phyloP scores from a whole-genome alignment of 1,140 invertebrate genomes.

The Antheraea pernyi region DNA sequence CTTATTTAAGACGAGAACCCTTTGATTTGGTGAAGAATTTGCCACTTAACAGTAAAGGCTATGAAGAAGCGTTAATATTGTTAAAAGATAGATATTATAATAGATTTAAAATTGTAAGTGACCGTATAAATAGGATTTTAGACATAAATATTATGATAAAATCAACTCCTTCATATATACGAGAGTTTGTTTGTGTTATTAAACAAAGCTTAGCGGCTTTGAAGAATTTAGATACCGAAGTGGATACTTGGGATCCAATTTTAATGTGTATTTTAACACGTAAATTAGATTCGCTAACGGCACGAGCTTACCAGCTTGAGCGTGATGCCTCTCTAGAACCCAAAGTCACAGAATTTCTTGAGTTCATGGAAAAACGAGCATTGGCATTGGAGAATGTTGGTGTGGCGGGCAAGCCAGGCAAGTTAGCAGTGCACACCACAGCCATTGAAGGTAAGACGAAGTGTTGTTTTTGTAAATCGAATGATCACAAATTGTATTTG shows the following conservation, averaged over 20 bases:
- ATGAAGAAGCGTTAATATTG: no score
- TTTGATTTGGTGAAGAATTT: no score
- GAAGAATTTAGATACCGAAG: background rate
- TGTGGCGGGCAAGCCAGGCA: background rate
- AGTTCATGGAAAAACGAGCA: conserved; percentile 8
- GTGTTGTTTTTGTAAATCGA: conserved; percentile 6
- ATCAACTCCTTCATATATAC: no score
- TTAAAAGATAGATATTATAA: no score
- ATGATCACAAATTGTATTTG: conserved; percentile 16
- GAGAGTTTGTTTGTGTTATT: background rate
- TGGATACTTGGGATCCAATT: conserved; percentile 6
- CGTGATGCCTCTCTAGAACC: background rate
- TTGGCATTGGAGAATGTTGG: conserved; percentile 8
- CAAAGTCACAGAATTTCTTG: no score
- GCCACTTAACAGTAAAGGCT: no score
- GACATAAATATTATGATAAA: no score
- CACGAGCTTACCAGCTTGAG: background rate
- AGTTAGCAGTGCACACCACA: background rate
- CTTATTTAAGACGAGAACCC: no score
- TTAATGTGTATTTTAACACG: conserved; percentile 7
- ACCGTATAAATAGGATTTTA: no score
- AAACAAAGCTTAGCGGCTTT: conserved; percentile 7
- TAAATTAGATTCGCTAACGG: conserved; percentile 8
- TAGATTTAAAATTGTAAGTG: no score
- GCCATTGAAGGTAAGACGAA: background rate